Conservation (phyloP, 2,797 vertebrate species). For the Intellagama lesueurii region DNA sequence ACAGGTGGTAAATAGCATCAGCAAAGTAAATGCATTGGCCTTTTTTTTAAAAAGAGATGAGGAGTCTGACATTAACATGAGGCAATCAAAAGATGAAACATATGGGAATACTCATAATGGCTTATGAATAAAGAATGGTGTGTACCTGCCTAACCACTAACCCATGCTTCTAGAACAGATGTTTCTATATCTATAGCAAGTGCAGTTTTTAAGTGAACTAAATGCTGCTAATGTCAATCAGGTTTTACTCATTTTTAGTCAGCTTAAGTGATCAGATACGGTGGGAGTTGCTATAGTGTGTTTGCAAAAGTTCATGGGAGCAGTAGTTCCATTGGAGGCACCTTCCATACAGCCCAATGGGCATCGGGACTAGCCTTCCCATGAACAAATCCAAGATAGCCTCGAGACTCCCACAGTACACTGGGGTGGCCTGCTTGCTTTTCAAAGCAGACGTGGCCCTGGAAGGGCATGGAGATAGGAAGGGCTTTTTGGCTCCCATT, state of each 20-base stretch:
- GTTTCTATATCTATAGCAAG: slow-evolving; percentile 39
- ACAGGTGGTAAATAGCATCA: slow-evolving; percentile 18
- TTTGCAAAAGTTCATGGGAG: no score
- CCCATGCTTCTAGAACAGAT: slow-evolving; percentile 47
- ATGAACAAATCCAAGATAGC: no score
- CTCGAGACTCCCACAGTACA: no score
- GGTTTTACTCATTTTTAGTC: not conserved
- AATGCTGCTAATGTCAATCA: slow-evolving; percentile 14
- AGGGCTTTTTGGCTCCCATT: no score
- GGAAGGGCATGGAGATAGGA: no score
- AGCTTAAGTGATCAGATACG: not conserved
- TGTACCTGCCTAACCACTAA: slow-evolving; percentile 34
- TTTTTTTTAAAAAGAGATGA: not conserved
- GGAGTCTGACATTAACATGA: slow-evolving; percentile 17
- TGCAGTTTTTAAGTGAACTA: not conserved
- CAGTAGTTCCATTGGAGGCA: no score
- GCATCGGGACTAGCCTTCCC: no score
- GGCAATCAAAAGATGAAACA: slow-evolving; percentile 46
- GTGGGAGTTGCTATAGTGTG: no score
- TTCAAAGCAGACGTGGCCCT: not conserved
- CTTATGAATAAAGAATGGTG: slow-evolving; percentile 48
- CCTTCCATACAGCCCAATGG: no score
- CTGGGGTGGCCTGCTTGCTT: not conserved
- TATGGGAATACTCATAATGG: slow-evolving; percentile 43
- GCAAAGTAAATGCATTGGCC: slow-evolving; percentile 34